These are phyloP conservation scores for Chrysaora quinquecirrha DNA, from an alignment of 30 jellyfish, hydroid and myxozoan species.

Conservation along the genomic window DNA sequence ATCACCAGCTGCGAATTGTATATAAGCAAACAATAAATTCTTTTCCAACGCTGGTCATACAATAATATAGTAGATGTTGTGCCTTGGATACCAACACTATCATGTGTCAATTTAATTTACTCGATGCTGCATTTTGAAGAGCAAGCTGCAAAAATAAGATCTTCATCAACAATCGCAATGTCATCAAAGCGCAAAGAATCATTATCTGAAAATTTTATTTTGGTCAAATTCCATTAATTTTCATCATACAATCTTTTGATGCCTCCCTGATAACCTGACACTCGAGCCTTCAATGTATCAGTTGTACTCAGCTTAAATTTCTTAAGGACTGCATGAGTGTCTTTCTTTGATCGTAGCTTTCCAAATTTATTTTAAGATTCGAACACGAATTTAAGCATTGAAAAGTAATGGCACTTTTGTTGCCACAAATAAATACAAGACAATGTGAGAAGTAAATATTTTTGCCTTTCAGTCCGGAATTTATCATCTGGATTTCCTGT, in stretches of 20 bases:
- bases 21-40: too few relatives aligned
- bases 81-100: too few relatives aligned
- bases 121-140: background rate
- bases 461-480: constrained; percentile 10
- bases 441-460: constrained; percentile 1
- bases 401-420: background rate
- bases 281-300: constrained; percentile 26
- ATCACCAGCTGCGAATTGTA: too few relatives aligned
- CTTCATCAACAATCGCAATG: background rate
- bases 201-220: background rate
- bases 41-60: too few relatives aligned
- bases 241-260: background rate
- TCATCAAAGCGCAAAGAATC: background rate
- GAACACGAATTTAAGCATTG: background rate
- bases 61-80: too few relatives aligned
- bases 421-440: constrained; percentile 11
- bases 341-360: background rate
- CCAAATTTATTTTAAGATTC: background rate
- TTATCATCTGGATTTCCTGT: constrained; percentile 16
- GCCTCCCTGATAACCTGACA: background rate
- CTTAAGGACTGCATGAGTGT: background rate
- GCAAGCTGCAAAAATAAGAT: background rate
- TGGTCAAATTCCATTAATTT: background rate
- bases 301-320: constrained; percentile 13
- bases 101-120: too few relatives aligned